Evolutionary conservation across 1,140 invertebrate genomes (phyloP).

Genomic region (Anoplolepis gracilipes): DNA sequence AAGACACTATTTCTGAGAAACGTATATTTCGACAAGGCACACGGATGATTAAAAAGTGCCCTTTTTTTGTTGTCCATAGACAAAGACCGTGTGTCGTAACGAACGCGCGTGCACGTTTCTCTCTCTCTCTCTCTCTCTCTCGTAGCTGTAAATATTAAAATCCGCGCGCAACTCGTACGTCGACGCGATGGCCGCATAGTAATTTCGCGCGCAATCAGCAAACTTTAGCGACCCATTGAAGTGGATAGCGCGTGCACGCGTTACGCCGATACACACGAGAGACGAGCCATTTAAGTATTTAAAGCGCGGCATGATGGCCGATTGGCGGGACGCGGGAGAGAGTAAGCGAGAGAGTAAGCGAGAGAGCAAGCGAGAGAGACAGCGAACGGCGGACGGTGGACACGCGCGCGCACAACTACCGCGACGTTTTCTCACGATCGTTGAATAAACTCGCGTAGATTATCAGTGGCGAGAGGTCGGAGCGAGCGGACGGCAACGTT

Average conservation of each 20-base stretch:
- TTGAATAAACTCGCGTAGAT: slow-evolving; percentile 8
- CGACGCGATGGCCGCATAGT: neutral
- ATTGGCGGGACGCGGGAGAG: slow-evolving; percentile 82
- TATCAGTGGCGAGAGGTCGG: neutral
- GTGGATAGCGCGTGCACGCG: neutral
- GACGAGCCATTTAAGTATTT: slow-evolving; percentile 78
- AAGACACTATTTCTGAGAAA: neutral
- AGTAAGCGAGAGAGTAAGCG: slow-evolving; percentile 55
- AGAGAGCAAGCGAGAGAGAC: neutral
- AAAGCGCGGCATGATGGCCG: slow-evolving; percentile 82
- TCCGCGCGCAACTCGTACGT: neutral
- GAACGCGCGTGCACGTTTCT: neutral
- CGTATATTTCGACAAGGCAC: neutral
- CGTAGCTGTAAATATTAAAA: neutral
- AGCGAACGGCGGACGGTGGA: no score
- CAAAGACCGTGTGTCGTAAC: slow-evolving; percentile 37
- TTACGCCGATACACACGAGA: neutral
- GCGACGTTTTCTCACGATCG: neutral
- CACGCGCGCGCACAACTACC: neutral
- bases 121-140: neutral
- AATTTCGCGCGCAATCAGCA: slow-evolving; percentile 30
- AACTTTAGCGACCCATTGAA: neutral
- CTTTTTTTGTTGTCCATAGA: slow-evolving; percentile 7
- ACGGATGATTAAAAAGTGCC: neutral
- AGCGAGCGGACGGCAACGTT: neutral